These are phyloP conservation scores for Echiichthys vipera DNA, from an alignment of 2,797 vertebrate species.

Conservation along the genomic window DNA sequence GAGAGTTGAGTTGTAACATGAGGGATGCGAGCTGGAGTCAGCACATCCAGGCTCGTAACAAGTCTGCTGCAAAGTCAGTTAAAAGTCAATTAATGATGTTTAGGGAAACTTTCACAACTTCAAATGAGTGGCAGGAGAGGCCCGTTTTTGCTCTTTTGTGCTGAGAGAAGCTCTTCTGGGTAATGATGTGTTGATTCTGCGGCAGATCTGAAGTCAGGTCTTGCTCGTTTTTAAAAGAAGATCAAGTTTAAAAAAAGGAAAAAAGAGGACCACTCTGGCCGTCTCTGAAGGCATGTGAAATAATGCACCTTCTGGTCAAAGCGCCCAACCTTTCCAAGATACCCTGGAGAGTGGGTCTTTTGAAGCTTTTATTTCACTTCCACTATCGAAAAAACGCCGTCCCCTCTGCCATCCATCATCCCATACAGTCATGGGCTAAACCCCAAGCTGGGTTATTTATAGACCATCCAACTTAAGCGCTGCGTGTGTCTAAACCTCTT, in stretches of 20 bases:
- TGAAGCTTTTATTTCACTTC: constrained; percentile 42
- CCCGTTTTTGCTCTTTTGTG: constrained; percentile 1
- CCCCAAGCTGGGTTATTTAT: constrained; percentile 55
- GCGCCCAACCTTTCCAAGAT: constrained; percentile 24
- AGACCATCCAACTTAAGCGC: constrained; percentile 37
- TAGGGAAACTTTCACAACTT: constrained; percentile 59
- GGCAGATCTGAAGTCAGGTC: constrained; percentile 29
- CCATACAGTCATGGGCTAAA: constrained; percentile 6
- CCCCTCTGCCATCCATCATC: constrained; percentile 37
- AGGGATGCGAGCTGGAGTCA: constrained; percentile 63
- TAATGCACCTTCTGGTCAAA: constrained; percentile 21
- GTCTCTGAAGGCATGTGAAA: constrained; percentile 21
- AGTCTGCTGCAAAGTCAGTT: constrained; percentile 69
- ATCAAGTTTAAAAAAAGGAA: constrained; percentile 12
- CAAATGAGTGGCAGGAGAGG: constrained; percentile 37
- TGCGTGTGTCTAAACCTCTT: constrained; percentile 47
- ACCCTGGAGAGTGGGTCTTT: constrained; percentile 23
- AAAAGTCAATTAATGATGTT: constrained; percentile 73
- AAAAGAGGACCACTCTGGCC: neutral
- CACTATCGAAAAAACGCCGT: neutral
- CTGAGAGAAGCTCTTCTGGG: neutral
- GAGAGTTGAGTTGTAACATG: constrained; percentile 36
- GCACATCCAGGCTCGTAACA: constrained; percentile 67
- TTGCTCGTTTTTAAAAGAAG: constrained; percentile 6
- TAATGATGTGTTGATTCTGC: constrained; percentile 34